phyloP scores from a whole-genome alignment of 1,140 invertebrate genomes.

The Drosophila pseudoananassae region DNA sequence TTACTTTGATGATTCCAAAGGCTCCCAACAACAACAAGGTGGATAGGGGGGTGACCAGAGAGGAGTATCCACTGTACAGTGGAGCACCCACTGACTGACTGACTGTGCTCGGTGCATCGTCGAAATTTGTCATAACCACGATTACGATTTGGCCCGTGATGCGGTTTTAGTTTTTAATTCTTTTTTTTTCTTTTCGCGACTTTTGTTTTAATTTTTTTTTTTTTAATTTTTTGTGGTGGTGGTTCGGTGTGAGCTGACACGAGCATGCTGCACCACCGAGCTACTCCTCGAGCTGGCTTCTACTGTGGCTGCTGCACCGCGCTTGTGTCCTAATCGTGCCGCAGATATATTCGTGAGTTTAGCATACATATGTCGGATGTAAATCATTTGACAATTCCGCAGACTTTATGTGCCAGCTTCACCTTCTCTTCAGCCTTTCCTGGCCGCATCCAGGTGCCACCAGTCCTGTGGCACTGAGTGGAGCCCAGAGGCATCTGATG shows the following conservation, averaged over 20 bases:
- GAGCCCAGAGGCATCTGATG: not conserved
- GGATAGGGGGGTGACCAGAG: not conserved
- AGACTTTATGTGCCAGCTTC: constrained; percentile 44
- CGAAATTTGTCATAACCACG: constrained; percentile 80
- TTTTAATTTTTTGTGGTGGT: not conserved
- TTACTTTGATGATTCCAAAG: constrained; percentile 50
- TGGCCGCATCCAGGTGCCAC: too few species aligned
- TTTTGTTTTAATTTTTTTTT: not conserved
- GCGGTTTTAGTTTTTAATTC: constrained; percentile 10
- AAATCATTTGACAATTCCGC: constrained; percentile 81
- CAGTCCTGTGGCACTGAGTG: not conserved
- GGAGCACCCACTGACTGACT: constrained; percentile 6
- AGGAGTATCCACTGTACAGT: constrained; percentile 19
- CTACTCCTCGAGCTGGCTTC: constrained; percentile 22
- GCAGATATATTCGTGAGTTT: constrained; percentile 79
- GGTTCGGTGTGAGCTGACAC: constrained; percentile 32
- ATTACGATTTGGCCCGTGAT: constrained; percentile 65
- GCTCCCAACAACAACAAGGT: not conserved
- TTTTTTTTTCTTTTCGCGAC: not conserved
- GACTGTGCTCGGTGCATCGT: constrained; percentile 43
- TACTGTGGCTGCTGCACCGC: constrained; percentile 19
- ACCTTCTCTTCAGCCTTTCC: constrained; percentile 4
- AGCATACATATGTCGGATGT: constrained; percentile 81
- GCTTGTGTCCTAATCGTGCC: constrained; percentile 80
- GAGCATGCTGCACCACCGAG: constrained; percentile 38